Evolutionary conservation across 2,113 vertebrate species (phyloP).

Genomic region (Telmatochromis brichardi): DNA sequence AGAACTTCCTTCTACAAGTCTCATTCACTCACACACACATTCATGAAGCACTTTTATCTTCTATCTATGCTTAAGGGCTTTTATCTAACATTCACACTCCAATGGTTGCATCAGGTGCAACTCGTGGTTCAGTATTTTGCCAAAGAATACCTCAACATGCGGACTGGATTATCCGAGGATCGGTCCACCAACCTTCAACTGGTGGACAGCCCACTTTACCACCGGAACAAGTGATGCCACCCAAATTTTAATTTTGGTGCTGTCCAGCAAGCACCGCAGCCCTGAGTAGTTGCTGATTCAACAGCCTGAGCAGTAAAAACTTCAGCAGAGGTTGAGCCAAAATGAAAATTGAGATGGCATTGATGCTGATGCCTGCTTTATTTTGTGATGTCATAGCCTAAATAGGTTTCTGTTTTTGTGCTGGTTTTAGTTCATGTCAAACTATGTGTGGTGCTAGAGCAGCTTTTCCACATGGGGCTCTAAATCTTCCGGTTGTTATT

Average conservation of each 20-base stretch:
- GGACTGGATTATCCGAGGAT: background rate
- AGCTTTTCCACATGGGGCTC: background rate
- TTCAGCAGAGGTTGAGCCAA: constrained; percentile 29
- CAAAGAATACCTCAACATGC: background rate
- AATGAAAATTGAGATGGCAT: constrained; percentile 25
- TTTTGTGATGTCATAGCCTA: background rate
- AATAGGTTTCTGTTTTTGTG: background rate
- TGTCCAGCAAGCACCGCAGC: constrained; percentile 1
- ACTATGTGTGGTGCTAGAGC: background rate
- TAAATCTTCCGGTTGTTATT: background rate
- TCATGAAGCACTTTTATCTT: background rate
- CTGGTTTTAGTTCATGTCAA: background rate
- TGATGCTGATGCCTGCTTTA: background rate
- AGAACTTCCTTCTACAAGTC: background rate
- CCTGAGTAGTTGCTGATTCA: constrained; percentile 29
- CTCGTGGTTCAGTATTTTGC: background rate
- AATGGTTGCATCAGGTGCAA: background rate
- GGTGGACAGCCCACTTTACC: background rate
- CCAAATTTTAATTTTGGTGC: constrained; percentile 1
- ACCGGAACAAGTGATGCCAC: rapidly evolving
- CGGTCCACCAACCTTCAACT: background rate
- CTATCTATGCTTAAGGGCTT: background rate
- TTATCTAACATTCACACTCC: background rate
- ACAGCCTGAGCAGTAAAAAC: background rate
- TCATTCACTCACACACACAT: background rate